Base-by-base conservation (phyloP, 2,797 vertebrate genomes). In the Mus spretus region DNA sequence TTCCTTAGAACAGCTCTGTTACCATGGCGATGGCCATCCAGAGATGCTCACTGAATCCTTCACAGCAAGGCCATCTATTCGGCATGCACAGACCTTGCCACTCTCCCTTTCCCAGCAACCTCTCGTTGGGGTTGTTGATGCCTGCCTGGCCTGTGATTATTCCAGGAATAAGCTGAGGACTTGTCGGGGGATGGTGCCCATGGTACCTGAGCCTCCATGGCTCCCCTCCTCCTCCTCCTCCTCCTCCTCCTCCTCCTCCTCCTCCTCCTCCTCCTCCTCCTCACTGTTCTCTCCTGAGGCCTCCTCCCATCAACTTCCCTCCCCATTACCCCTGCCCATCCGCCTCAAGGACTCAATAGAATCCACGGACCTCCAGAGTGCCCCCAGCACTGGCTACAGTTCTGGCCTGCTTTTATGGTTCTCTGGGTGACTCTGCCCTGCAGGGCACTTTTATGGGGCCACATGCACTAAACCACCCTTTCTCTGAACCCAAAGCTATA, bases 1-100 rank as follows among this genome's bases (percentile, higher is more conserved):
- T 92, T 91, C 50, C 90, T 84, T 67, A 70, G 63, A 91, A 55
- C 26, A 28, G 22, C n/a, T 91, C 84, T 86, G 95, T 96, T 90
- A 90, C 90, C 13, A 3, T 86, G 82, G 96, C n/a, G n/a, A 92
- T 9, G 26, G 75, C 57, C 63, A 37, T 57, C 13, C 14, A 0
- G 74, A 67, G 88, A 86, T 50, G 7, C 6, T 59, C 77, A 5
- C 82, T 67, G 63, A 88, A 37, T 86, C 53, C 20, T 77, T 83
- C 3, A 0, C 17, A 86, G 57, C 61, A 31, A 50, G 81, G 57
- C 81, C 86, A 20, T 86, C 61, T 70, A 34, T 77, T 63, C 81
- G 75, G 88, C 82, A 22, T 3, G 17, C 79, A 82, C 34, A 77
- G 37, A 28, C 40, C 57, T 90, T 57, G 83, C 81, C 70, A 61